Conservation (phyloP, 2,888 invertebrate genomes). For the Scaptomyza tumidula region DNA sequence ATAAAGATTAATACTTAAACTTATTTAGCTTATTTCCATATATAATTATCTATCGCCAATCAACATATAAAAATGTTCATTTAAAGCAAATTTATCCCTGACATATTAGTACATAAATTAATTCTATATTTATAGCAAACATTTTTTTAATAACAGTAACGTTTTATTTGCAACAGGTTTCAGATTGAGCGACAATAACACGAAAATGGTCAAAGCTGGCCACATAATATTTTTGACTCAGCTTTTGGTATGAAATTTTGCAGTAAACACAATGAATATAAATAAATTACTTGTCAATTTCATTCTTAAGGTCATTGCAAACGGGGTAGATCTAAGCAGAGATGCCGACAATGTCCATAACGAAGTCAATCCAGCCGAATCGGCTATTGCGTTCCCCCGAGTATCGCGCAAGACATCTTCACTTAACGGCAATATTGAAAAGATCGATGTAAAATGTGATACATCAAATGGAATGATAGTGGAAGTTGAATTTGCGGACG, state of each 20-base stretch:
- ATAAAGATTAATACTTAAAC: constrained; percentile 3
- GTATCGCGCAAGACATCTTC: constrained; percentile 39
- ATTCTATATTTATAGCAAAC: constrained; percentile 10
- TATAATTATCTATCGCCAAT: constrained; percentile 8
- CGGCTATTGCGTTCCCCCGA: constrained; percentile 45
- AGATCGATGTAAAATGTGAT: constrained; percentile 88
- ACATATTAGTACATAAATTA: constrained; percentile 13
- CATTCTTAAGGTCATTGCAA: constrained; percentile 52
- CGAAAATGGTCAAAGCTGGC: constrained; percentile 68
- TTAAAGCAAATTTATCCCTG: constrained; percentile 6
- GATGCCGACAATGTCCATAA: constrained; percentile 34
- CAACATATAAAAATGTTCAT: not conserved
- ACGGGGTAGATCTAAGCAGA: constrained; percentile 35
- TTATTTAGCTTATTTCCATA: constrained; percentile 1
- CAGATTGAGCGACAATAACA: constrained; percentile 42
- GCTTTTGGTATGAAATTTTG: constrained; percentile 58
- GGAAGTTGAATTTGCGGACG: constrained; percentile 87
- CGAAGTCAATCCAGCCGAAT: constrained; percentile 39
- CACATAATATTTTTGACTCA: constrained; percentile 66
- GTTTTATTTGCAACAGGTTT: constrained; percentile 55
- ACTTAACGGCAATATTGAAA: constrained; percentile 85
- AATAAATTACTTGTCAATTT: constrained; percentile 24
- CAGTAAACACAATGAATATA: constrained; percentile 21
- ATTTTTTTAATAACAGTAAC: constrained; percentile 27
- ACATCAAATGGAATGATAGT: constrained; percentile 86